Evolutionary conservation across 1,140 invertebrate genomes (phyloP), one percentile per base, ranked within the genome.

Genomic region (Brachionus calyciflorus): DNA sequence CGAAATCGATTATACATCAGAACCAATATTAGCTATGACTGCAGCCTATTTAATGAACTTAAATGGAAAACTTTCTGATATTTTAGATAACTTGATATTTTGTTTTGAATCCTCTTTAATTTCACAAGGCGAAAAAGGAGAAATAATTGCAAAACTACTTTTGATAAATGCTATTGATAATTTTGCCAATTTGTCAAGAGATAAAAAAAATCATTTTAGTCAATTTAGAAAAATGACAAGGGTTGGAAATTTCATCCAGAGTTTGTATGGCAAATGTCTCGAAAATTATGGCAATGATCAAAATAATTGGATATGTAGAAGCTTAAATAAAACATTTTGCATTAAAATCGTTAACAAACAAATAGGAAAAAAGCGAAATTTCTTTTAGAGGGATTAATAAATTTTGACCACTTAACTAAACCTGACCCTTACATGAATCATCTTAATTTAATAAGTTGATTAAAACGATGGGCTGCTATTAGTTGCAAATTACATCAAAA

Each of bases 211-310:
- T 55, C 21, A 55, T 55, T 26, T 55, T 14, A 14, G 30, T 4
- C 24, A 55, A 26, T 14, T 55, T 14, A 28, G 24, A 12, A 26
- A 55, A 9, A 55, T 55, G 30, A 55, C n/a, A 21, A 28, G n/a
- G n/a, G 51, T 55, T 28, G 51, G 51, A 55, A 26, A 55, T 10
- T 55, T 55, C n/a, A 55, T 55, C 30, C 51, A 55, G 21, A 55
- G 51, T 14, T 28, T 55, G 24, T 28, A 55, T 55, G 51, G 51
- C 24, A 55, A 55, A 55, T 55, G 51, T 26, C 10, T 48, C 12
- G 19, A 28, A 28, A 26, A 55, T 26, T 55, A 26, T 55, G 51
- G 51, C 30, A 26, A 28, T 24, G 24, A 12, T 55, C 10, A 55
- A 55, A 55, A 55, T 26, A 55, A 55, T 28, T 55, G 51, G 51